Conservation (phyloP, 2,888 invertebrate genomes). For the Timema podura region DNA sequence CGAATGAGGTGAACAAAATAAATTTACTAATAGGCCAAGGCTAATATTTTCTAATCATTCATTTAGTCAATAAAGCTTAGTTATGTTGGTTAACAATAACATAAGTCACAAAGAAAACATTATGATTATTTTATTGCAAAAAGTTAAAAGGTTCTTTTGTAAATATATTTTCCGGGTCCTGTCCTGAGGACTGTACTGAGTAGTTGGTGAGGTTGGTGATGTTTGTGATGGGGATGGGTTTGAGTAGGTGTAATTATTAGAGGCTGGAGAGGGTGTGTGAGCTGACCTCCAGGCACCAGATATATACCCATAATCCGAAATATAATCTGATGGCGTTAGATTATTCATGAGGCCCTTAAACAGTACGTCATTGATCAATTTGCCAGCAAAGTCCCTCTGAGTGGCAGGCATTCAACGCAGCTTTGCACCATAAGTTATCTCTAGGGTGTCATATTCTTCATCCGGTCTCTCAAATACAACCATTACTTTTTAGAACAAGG, state of each 20-base stretch:
- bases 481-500: conserved; percentile 3
- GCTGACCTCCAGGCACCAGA: background rate
- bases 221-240: conserved; percentile 2
- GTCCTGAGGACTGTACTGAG: conserved; percentile 1
- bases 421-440: background rate
- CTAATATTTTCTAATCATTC: no score
- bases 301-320: conserved; percentile 13
- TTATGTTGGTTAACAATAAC: no score
- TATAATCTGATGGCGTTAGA: background rate
- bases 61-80: no score
- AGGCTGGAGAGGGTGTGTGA: background rate
- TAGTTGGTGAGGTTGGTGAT: no score
- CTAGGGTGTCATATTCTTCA: conserved; percentile 9
- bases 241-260: conserved; percentile 12
- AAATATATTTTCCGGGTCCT: conserved; percentile 2
- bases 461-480: background rate
- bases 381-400: conserved; percentile 12
- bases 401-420: conserved; percentile 8
- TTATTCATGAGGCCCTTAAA: conserved; percentile 2
- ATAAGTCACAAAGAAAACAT: no score
- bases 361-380: conserved; percentile 12
- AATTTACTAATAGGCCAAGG: no score
- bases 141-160: no score
- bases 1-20: no score
- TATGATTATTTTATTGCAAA: no score